Percentiles rank a stretch among this genome's conserved stretches.
These are phyloP conservation scores for Galerucella nymphaeae DNA, from an alignment of 2,888 invertebrate genomes.

Conservation along the genomic window DNA sequence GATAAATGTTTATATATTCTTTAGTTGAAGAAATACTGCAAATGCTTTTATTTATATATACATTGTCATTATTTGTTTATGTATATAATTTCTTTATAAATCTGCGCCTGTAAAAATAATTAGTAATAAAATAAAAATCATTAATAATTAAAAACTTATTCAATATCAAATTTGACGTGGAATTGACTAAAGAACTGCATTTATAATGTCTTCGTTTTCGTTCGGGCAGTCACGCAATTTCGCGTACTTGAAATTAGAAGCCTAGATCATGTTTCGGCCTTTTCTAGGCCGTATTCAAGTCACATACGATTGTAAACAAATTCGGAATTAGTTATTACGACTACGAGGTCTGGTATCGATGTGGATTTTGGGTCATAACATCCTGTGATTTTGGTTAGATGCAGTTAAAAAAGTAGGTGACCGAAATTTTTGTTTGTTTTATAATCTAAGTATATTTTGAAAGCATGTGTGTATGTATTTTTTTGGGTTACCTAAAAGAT, in stretches of 20 bases:
- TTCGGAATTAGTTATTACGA: slow-evolving; percentile 15
- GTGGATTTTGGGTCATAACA: slow-evolving; percentile 24
- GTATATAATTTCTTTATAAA: too few relatives aligned
- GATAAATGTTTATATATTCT: neutral
- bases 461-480: too few relatives aligned
- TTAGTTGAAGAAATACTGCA: too few relatives aligned
- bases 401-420: slow-evolving; percentile 15
- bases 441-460: too few relatives aligned
- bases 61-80: too few relatives aligned
- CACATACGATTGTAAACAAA: slow-evolving; percentile 24
- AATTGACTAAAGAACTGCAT: neutral
- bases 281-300: slow-evolving; percentile 38
- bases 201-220: slow-evolving; percentile 11
- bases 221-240: slow-evolving; percentile 5
- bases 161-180: neutral
- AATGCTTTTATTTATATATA: too few relatives aligned
- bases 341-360: slow-evolving; percentile 9
- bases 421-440: neutral
- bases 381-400: slow-evolving; percentile 21
- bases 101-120: too few relatives aligned
- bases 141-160: too few relatives aligned
- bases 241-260: slow-evolving; percentile 16
- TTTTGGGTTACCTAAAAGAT: too few relatives aligned
- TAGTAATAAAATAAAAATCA: too few relatives aligned
- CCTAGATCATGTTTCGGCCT: slow-evolving; percentile 39